Base-by-base conservation (phyloP, 2,888 invertebrate species). In the Dione vanillae region DNA sequence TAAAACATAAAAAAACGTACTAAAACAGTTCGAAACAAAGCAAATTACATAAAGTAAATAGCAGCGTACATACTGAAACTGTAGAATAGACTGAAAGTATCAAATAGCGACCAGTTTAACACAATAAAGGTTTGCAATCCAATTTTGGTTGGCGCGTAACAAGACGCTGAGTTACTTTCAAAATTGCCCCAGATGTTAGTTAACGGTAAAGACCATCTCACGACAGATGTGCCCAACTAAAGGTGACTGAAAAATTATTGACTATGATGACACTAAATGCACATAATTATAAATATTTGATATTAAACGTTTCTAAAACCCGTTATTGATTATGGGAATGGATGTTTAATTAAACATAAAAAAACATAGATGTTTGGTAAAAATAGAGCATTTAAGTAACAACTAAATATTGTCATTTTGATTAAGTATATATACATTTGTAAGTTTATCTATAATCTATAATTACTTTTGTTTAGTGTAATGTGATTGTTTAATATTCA, bases 101-200 rank as follows among this genome's bases (percentile, higher is more conserved):
- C 75, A 64, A 61, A 73, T 76, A 45, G 27, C 73, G 68, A 73
- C 64, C 69, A 67, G 71, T 65, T 71, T 65, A 73, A 72, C 69
- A 84, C 83, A 84, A 85, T 84, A 85, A 87, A 88, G 87, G 85
- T 87, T 83, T 83, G 83, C 82, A 87, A 82, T 83, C 83, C 82
- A 83, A 87, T 88, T 90, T 88, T 80, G 84, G 85, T 80, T 77
- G 78, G 76, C 78, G 78, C 77, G 78, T 72, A 76, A 77, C 77
- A 75, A 77, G 74, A 76, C 78, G 77, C 79, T 79, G 76, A 76
- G 83, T 80, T 86, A 92, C 92, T 93, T 93, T 93, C 92, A 88
- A 93, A 93, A 90, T 84, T 92, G 92, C 86, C 93, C 93, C 90
- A 93, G 91, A 87, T 93, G 91, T 80, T 84, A 83, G 81, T 77